Evolutionary conservation across 2,888 invertebrate genomes (phyloP).

Genomic region (Aphrophora alni): DNA sequence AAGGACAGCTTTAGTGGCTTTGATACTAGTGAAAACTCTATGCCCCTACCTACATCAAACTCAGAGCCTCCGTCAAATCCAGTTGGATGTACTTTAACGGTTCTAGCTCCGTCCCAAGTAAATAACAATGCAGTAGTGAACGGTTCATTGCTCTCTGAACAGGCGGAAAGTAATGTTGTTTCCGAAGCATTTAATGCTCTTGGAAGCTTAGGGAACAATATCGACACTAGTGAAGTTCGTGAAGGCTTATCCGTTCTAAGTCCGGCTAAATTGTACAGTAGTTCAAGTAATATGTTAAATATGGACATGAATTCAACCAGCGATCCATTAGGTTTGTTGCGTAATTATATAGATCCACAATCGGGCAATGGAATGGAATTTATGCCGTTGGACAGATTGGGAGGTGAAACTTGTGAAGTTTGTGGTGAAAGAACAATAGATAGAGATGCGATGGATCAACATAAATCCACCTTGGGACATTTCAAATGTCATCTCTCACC

Average conservation of each 20-base stretch:
- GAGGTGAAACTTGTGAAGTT: conserved; percentile 65
- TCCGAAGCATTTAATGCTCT: conserved; percentile 15
- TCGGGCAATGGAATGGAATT: conserved; percentile 54
- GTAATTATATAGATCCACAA: conserved; percentile 23
- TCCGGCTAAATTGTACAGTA: conserved; percentile 21
- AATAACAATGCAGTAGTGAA: conserved; percentile 33
- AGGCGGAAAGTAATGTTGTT: background rate
- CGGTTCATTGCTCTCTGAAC: conserved; percentile 27
- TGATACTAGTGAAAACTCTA: background rate
- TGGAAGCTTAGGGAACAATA: background rate
- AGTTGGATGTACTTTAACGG: conserved; percentile 18
- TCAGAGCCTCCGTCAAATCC: conserved; percentile 13
- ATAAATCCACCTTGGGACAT: conserved; percentile 60
- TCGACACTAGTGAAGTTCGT: background rate
- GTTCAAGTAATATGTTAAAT: conserved; percentile 20
- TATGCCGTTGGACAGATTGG: conserved; percentile 68
- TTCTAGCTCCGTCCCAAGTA: conserved; percentile 32
- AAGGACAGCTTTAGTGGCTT: conserved; percentile 23
- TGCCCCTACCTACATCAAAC: background rate
- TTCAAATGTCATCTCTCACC: conserved; percentile 59
- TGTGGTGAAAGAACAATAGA: conserved; percentile 60
- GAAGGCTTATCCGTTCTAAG: conserved; percentile 15
- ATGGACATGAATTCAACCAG: background rate
- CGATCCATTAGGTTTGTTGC: conserved; percentile 23
- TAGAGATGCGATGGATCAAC: conserved; percentile 52